Evolutionary conservation across 2,888 invertebrate species (phyloP).

Genomic region (Busseola fusca): DNA sequence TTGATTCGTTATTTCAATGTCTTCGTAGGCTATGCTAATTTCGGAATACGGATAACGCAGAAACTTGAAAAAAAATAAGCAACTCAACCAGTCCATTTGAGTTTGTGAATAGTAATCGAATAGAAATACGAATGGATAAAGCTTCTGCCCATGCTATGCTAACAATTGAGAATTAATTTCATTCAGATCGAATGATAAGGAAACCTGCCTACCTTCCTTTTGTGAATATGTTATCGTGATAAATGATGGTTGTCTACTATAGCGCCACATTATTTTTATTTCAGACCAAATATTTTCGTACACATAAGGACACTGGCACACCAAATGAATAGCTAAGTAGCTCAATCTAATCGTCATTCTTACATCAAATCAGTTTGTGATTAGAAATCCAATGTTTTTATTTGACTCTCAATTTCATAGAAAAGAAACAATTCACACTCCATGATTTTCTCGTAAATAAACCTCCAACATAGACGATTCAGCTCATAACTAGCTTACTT

Average conservation of each 20-base stretch:
- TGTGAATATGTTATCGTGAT: constrained; percentile 21
- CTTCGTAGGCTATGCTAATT: constrained; percentile 52
- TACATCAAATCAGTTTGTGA: constrained; percentile 8
- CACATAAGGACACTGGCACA: constrained; percentile 8
- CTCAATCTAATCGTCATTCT: constrained; percentile 20
- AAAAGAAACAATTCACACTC: constrained; percentile 1
- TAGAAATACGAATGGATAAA: constrained; percentile 40
- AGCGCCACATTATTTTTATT: constrained; percentile 23
- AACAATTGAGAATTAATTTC: constrained; percentile 43
- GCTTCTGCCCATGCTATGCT: constrained; percentile 7
- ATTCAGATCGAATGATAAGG: constrained; percentile 27
- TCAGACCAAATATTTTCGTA: constrained; percentile 12
- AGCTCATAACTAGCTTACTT: constrained; percentile 32
- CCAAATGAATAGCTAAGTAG: constrained; percentile 20
- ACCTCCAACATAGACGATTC: constrained; percentile 13
- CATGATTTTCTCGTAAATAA: constrained; percentile 16
- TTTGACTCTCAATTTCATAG: neutral
- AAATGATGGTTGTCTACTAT: constrained; percentile 22
- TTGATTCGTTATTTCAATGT: constrained; percentile 34
- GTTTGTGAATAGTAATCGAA: constrained; percentile 45
- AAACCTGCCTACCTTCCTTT: constrained; percentile 27
- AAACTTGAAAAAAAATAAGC: constrained; percentile 48
- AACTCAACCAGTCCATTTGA: constrained; percentile 41
- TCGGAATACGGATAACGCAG: constrained; percentile 57
- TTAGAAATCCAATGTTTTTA: neutral